Conservation (phyloP, 2,797 vertebrate species). For the Silurus lanzhouensis region DNA sequence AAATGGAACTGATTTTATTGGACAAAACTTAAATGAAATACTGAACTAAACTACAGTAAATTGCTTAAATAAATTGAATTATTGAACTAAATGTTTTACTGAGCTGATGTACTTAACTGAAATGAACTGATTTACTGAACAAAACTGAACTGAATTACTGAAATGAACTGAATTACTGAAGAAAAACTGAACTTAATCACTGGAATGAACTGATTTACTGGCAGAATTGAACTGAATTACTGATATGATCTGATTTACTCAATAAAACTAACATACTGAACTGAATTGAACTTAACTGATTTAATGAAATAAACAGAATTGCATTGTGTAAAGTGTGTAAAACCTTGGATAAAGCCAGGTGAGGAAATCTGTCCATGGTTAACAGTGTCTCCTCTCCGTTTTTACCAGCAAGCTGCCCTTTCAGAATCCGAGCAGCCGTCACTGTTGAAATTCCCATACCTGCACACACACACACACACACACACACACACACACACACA, state of each 20-base stretch:
- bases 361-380: slow-evolving; percentile 78
- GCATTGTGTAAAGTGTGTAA: neutral
- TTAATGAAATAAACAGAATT: neutral
- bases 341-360: slow-evolving; percentile 81
- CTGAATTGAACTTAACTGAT: neutral
- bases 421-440: slow-evolving; percentile 79
- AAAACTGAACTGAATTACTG: neutral
- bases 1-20: neutral
- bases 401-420: slow-evolving; percentile 71
- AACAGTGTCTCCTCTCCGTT: slow-evolving; percentile 76
- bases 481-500: slow-evolving; percentile 21
- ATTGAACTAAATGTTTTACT: neutral
- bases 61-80: neutral
- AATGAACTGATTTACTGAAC: neutral
- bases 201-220: neutral
- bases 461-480: slow-evolving; percentile 49
- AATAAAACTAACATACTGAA: neutral
- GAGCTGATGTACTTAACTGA: neutral
- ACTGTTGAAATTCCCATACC: slow-evolving; percentile 80
- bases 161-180: neutral
- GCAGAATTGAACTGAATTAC: neutral
- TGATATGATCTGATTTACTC: neutral
- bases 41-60: no score
- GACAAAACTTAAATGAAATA: no score
- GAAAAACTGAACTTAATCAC: no score